Evolutionary conservation across 2,888 invertebrate species (phyloP), one percentile per base, ranked within the genome.

Genomic region (Coecobrya sp.): DNA sequence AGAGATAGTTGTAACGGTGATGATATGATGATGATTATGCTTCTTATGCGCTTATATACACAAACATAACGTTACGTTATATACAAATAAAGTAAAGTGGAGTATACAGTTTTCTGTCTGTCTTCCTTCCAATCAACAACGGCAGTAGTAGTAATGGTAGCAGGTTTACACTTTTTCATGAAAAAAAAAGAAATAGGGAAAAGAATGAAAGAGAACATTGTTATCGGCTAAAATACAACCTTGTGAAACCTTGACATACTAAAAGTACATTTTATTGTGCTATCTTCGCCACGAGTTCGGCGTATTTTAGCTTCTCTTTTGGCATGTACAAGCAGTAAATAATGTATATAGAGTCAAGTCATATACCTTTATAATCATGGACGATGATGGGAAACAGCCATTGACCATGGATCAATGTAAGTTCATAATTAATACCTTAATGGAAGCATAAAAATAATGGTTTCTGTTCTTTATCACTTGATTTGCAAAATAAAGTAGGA

Each of bases 181-280:
- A 2, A 36, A 45, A 73, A 73, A 49, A 45, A 76, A 52, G 22
- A 76, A 45, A 76, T 49, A 0, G 11, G 49, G 42, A 73, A 45
- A 42, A 49, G 76, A 13, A 49, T 49, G 22, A 76, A 76, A 25
- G 49, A 86, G 59, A 59, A 85, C 84, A 76, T 85, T 86, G 90
- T 91, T 85, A 85, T 90, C 85, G 52, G 79, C 27, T 85, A 45
- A 62, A 65, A 45, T 59, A 86, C 85, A 91, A 91, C 90, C 90
- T 91, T 91, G 90, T 86, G 52, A 79, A 91, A 91, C 90, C 90
- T 91, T 91, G 90, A 91, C 90, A 91, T 91, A 91, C 90, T 91
- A 76, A 91, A 86, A 85, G 90, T 86, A 89, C 84, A 62, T 89
- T 85, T 84, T 85, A 52, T 85, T 68, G 52, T 62, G 68, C 86